Evolutionary conservation across 2,113 vertebrate genomes (phyloP).

Genomic region (Corydoras maculifer): DNA sequence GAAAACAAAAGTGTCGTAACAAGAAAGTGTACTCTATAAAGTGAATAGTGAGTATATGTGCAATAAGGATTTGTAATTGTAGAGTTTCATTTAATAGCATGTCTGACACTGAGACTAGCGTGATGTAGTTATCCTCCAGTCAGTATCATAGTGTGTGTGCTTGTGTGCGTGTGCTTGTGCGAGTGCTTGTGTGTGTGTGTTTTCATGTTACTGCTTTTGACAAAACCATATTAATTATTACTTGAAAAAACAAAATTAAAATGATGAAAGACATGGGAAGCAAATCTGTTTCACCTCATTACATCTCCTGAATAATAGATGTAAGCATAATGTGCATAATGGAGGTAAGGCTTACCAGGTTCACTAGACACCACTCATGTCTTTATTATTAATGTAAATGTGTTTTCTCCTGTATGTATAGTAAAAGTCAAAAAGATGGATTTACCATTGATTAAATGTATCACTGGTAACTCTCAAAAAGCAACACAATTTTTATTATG

Average conservation of each 20-base stretch:
- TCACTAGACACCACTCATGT: slow-evolving; percentile 1
- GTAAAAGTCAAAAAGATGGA: slow-evolving; percentile 11
- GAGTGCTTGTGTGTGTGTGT: neutral
- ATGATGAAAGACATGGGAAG: slow-evolving; percentile 16
- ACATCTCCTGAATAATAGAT: slow-evolving; percentile 36
- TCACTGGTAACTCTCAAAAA: too few species aligned
- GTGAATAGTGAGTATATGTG: too few species aligned
- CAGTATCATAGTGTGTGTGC: neutral
- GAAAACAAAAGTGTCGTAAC: too few species aligned
- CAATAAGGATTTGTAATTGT: neutral
- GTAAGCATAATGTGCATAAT: slow-evolving; percentile 28
- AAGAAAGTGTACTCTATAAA: too few species aligned
- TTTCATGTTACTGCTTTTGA: neutral
- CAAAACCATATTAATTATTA: slow-evolving; percentile 16
- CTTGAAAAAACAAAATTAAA: slow-evolving; percentile 28
- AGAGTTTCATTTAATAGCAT: slow-evolving; percentile 5
- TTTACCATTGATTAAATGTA: too few species aligned
- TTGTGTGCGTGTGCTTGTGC: neutral
- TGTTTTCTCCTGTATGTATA: slow-evolving; percentile 10
- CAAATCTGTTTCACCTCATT: slow-evolving; percentile 30
- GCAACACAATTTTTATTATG: too few species aligned
- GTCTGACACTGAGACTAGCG: slow-evolving; percentile 4
- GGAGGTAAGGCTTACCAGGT: slow-evolving; percentile 5
- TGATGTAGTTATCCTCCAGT: neutral
- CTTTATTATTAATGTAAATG: slow-evolving; percentile 4